Base-by-base conservation (phyloP, 2,888 invertebrate genomes). In the Fissipunctia ypsillon region DNA sequence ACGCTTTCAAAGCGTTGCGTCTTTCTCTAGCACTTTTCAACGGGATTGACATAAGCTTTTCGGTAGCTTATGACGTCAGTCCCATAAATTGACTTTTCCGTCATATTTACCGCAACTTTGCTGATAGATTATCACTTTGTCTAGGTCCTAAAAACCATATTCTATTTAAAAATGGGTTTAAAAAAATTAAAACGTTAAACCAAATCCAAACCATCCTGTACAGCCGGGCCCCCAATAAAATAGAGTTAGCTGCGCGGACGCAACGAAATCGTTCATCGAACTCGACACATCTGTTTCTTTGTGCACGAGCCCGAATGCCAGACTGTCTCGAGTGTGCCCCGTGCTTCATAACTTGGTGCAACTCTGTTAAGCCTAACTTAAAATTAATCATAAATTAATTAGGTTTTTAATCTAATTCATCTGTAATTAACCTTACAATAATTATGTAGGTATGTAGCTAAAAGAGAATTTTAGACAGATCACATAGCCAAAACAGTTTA, bases 201-300 rank as follows among this genome's bases (percentile, higher is more conserved):
- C 41, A 48, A 64, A 67, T 60, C 50, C 10, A n/a, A 28, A 87
- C 48, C 94, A 91, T 0, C 83, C 93, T 92, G 91, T 93, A 89
- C 70, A 73, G 25, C n/a, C 70, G 69, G 80, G 84, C 79, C 84
- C 86, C 83, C 80, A 81, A 85, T 87, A 84, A 86, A 85, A 71
- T 69, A 54, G 80, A 78, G 80, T 83, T 68, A 75, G 84, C 88
- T 84, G 90, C 89, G 89, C 91, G 87, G 89, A 90, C 91, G 91
- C 91, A 90, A 61, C 91, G 88, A 90, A 91, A 91, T 91, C 94
- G 95, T 93, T 90, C 95, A 85, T 93, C 94, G 95, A 95, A 94
- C 95, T 87, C 92, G 87, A 88, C 88, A 93, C 94, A 94, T 95
- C 93, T 94, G 94, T 77, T 87, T 87, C 84, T 82, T 83, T 88